Conservation (phyloP, 2,113 vertebrate species). For the Panthera uncia region DNA sequence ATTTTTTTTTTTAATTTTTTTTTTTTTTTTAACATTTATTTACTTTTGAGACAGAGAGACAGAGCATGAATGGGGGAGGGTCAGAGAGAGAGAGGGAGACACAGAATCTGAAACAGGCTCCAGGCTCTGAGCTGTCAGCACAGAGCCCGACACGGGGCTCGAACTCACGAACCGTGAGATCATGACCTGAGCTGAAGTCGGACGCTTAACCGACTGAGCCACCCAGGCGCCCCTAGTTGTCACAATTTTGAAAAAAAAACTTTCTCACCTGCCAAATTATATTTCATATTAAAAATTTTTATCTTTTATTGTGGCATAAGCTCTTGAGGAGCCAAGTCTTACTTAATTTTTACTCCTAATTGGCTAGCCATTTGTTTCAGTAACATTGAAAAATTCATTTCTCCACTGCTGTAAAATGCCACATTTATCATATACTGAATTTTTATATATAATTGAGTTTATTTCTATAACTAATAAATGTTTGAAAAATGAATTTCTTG, state of each 20-base stretch:
- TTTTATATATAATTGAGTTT: not conserved
- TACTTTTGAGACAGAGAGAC: no score
- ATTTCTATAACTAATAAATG: not conserved
- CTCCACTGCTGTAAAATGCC: not conserved
- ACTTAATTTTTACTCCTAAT: not conserved
- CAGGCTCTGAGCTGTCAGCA: no score
- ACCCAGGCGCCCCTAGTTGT: not conserved
- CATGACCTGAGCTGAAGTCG: no score
- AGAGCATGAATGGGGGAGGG: no score
- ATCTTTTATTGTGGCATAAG: not conserved
- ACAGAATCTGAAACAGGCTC: no score
- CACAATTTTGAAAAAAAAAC: not conserved
- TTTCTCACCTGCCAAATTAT: not conserved
- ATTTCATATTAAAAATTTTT: constrained; percentile 38
- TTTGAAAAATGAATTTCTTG: constrained; percentile 39
- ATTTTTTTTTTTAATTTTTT: not conserved
- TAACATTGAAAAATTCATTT: not conserved
- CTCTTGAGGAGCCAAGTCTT: not conserved
- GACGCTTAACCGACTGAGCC: no score
- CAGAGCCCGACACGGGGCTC: no score
- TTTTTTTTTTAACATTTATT: no score
- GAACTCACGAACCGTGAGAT: no score
- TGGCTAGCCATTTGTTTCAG: constrained; percentile 17
- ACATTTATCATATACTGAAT: not conserved
- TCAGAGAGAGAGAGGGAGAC: no score